Percentiles rank a stretch among this genome's conserved stretches.
Evolutionary conservation across 2,888 invertebrate genomes (phyloP).

Genomic region (Syrphus vitripennis): DNA sequence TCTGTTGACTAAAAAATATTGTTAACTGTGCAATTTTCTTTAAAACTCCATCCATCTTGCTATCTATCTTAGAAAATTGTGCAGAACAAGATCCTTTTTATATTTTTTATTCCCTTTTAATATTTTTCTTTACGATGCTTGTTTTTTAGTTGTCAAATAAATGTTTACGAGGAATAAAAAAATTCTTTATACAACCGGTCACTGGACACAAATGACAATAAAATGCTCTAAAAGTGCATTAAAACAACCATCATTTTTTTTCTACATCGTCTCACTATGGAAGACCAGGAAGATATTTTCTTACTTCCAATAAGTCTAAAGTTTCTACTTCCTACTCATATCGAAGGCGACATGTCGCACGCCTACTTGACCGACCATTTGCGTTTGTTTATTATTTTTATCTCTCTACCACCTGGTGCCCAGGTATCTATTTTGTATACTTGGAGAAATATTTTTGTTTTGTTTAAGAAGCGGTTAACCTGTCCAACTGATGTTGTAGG

Average conservation of each 20-base stretch:
- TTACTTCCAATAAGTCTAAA: not conserved
- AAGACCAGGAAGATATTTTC: not conserved
- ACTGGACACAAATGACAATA: not conserved
- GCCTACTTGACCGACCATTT: not conserved
- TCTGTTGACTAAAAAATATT: too few relatives aligned
- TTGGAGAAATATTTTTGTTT: too few relatives aligned
- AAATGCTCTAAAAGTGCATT: not conserved
- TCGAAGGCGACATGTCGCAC: not conserved
- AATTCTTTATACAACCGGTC: not conserved
- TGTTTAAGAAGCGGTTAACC: constrained; percentile 24
- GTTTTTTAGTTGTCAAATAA: not conserved
- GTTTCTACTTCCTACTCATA: not conserved
- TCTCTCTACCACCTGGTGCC: not conserved
- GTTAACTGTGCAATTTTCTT: too few relatives aligned
- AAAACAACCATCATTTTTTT: not conserved
- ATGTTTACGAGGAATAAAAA: not conserved
- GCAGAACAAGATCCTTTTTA: too few relatives aligned
- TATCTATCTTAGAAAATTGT: too few relatives aligned
- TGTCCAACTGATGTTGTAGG: constrained; percentile 44
- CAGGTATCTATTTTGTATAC: too few relatives aligned
- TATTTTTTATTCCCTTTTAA: not conserved
- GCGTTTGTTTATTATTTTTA: not conserved
- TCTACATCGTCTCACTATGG: not conserved
- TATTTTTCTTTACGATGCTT: not conserved
- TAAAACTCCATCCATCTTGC: too few relatives aligned